phyloP scores from a whole-genome alignment of 2,113 vertebrate genomes.

The Ameiurus melas region DNA sequence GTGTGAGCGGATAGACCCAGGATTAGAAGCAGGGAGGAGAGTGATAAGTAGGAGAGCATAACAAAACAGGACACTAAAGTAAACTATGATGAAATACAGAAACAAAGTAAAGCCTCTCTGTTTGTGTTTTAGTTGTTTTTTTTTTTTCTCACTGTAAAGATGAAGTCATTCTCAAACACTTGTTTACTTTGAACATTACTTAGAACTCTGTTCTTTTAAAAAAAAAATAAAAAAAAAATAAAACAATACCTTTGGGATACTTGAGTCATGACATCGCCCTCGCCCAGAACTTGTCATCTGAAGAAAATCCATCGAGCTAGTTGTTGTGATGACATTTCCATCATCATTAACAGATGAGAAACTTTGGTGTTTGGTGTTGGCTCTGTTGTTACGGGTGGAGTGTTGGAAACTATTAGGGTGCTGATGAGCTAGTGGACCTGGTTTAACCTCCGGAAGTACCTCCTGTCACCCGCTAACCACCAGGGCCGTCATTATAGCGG shows the following conservation, averaged over 20 bases:
- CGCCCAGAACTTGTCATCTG: not conserved
- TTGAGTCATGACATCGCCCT: not conserved
- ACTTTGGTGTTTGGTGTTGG: not conserved
- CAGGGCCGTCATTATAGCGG: conserved; percentile 45
- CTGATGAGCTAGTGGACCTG: not conserved
- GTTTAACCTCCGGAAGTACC: not conserved
- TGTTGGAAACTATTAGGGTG: not conserved
- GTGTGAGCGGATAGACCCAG: not conserved
- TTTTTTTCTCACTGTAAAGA: not conserved
- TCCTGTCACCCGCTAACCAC: conserved; percentile 20
- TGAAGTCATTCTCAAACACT: not conserved
- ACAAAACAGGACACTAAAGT: not conserved
- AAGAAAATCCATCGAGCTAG: not conserved
- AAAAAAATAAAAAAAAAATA: not conserved
- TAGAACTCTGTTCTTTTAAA: not conserved
- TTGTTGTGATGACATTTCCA: conserved; percentile 23
- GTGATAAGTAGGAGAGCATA: not conserved
- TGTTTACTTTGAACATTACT: not conserved
- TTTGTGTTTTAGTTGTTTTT: not conserved
- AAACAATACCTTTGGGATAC: not conserved
- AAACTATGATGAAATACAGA: not conserved
- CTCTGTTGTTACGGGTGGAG: not conserved
- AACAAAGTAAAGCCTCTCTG: not conserved
- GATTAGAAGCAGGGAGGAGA: not conserved
- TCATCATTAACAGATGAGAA: conserved; percentile 17